Base-by-base conservation (phyloP, 2,797 vertebrate species). In the Liparis tanakae region DNA sequence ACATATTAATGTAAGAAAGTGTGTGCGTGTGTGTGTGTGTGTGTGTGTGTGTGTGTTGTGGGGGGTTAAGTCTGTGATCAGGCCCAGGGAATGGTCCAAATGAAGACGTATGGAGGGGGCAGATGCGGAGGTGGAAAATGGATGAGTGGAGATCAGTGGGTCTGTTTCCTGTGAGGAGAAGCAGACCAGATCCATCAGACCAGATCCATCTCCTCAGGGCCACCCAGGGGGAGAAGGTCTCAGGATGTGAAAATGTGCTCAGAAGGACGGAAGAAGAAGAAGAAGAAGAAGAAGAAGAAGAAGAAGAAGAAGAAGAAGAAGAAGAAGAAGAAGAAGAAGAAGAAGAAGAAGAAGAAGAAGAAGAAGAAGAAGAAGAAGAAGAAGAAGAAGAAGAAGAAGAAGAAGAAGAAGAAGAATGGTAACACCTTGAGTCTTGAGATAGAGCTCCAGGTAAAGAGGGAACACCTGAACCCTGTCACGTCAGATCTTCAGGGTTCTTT, bases 161-260 rank as follows among this genome's bases (percentile, higher is more conserved):
- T 30, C 74, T 78, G 72, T 55, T 82, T 87, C 72, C 81, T 83
- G 78, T 84, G 80, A 87, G 72, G 56, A 74, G 78, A 84, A 84
- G 41, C 82, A 85, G 85, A 86, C 8, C 76, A 60, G 63, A 79
- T 84, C 80, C 65, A 85, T 86, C 80, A 85, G 85, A 86, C 8
- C 76, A 60, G 63, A 79, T 84, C 80, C 65, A 85, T 86, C 80
- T 73, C 13, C 20, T 72, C 18, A 1, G 0, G 77, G 72, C 87
- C 87, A 81, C 78, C 85, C 87, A 86, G 78, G 39, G 71, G 5
- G n/a, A 56, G 66, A 74, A 74, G 73, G 77, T 61, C 51, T 25
- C 12, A 14, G 72, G 71, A 66, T 37, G 72, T 76, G 58, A 80
- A 79, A 78, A 79, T 78, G 68, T 79, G 74, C 67, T 81, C 78